These are phyloP conservation scores for Ophion costatus DNA, from an alignment of 2,888 invertebrate genomes.

Conservation along the genomic window DNA sequence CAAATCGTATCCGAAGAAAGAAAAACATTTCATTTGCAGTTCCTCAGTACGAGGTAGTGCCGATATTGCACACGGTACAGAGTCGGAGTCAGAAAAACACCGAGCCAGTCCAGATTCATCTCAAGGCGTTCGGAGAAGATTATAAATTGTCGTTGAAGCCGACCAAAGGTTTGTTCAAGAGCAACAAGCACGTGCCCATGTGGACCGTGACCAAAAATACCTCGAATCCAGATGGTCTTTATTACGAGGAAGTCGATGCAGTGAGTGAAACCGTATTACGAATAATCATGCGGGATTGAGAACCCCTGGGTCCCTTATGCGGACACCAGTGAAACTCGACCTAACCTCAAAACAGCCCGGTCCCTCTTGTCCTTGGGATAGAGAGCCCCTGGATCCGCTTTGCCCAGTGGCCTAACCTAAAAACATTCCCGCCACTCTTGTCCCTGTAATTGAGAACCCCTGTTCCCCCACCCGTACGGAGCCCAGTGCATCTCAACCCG, in stretches of 20 bases:
- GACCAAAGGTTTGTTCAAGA: conserved; percentile 91
- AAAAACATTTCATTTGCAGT: conserved; percentile 83
- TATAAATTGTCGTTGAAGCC: conserved; percentile 90
- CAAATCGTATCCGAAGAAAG: neutral
- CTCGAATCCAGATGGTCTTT: conserved; percentile 91
- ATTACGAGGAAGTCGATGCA: conserved; percentile 90
- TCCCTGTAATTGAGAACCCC: neutral
- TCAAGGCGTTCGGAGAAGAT: conserved; percentile 92
- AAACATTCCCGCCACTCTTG: neutral
- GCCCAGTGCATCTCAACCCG: neutral
- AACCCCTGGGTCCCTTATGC: neutral
- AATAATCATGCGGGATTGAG: neutral
- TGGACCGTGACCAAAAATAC: conserved; percentile 92
- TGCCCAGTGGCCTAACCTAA: neutral
- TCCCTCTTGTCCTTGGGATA: neutral
- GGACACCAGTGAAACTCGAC: neutral
- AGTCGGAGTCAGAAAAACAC: conserved; percentile 77
- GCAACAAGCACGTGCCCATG: conserved; percentile 89
- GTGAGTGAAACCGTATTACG: conserved; percentile 84
- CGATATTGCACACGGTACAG: conserved; percentile 87
- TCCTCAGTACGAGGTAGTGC: conserved; percentile 93
- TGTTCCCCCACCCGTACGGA: neutral
- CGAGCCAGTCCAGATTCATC: conserved; percentile 86
- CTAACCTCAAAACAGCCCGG: neutral
- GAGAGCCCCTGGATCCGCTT: no score